These are phyloP conservation scores for Venturia canescens DNA, from an alignment of 1,140 invertebrate species.

Conservation along the genomic window DNA sequence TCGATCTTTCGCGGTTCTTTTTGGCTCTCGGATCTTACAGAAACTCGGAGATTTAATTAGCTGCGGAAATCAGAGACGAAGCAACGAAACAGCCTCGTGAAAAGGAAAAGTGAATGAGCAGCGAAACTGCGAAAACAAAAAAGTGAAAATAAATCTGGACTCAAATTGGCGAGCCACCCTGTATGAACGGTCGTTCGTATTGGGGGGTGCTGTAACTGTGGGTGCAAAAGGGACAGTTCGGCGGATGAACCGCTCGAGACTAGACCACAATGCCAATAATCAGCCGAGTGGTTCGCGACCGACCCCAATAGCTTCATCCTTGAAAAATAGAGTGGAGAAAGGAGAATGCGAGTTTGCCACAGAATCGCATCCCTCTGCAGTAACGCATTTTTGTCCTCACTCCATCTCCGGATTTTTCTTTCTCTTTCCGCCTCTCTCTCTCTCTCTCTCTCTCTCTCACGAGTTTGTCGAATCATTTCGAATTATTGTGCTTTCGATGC, in stretches of 20 bases:
- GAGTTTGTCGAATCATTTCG: slow-evolving; percentile 25
- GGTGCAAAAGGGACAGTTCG: slow-evolving; percentile 36
- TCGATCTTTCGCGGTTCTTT: too few relatives aligned
- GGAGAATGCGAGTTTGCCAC: slow-evolving; percentile 34
- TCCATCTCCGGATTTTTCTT: background rate
- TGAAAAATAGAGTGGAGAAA: slow-evolving; percentile 50
- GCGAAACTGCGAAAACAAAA: too few relatives aligned
- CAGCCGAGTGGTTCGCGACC: slow-evolving; percentile 67
- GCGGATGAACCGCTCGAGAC: slow-evolving; percentile 43
- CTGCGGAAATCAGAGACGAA: too few relatives aligned
- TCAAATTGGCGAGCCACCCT: too few relatives aligned
- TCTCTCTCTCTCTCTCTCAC: slow-evolving; percentile 14
- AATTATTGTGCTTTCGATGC: slow-evolving; percentile 43
- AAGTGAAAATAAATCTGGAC: too few relatives aligned
- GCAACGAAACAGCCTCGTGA: too few relatives aligned
- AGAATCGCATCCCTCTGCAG: slow-evolving; percentile 26
- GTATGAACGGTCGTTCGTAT: too few relatives aligned
- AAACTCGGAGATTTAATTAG: too few relatives aligned
- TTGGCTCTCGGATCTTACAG: too few relatives aligned
- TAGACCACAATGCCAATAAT: slow-evolving; percentile 72
- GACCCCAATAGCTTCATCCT: slow-evolving; percentile 68
- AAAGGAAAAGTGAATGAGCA: too few relatives aligned
- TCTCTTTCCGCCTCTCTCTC: slow-evolving; percentile 14
- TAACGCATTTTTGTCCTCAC: slow-evolving; percentile 25
- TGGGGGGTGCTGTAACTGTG: background rate